Evolutionary conservation across 1,140 invertebrate genomes (phyloP).

Genomic region (Drosophila busckii): DNA sequence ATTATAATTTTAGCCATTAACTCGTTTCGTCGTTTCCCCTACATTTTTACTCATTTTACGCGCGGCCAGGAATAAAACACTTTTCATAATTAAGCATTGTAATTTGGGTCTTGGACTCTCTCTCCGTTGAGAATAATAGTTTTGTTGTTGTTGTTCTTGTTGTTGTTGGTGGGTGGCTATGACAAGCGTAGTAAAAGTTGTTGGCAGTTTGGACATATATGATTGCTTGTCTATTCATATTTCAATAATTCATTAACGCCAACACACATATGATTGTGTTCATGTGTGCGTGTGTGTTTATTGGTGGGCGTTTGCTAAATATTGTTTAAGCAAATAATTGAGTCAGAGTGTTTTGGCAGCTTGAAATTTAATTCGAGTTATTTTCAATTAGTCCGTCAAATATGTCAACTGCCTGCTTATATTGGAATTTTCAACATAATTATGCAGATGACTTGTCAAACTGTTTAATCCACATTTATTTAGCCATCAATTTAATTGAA

Average conservation of each 20-base stretch:
- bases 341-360: constrained; percentile 20
- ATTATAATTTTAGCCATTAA: constrained; percentile 72
- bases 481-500: constrained; percentile 53
- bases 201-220: constrained; percentile 49
- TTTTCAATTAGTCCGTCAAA: constrained; percentile 64
- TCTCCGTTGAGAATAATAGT: too few species aligned
- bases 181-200: constrained; percentile 18
- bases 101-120: constrained; percentile 72
- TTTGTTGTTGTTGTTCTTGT: constrained; percentile 23
- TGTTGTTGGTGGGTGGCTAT: constrained; percentile 11
- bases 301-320: not conserved
- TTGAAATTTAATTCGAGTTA: constrained; percentile 38
- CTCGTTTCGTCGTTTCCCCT: constrained; percentile 46
- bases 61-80: constrained; percentile 47
- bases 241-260: constrained; percentile 46
- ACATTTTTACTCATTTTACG: constrained; percentile 33
- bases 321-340: constrained; percentile 19
- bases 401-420: constrained; percentile 38
- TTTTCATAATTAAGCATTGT: constrained; percentile 72
- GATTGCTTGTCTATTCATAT: constrained; percentile 53
- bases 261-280: constrained; percentile 22
- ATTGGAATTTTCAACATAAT: constrained; percentile 59
- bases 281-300: not conserved
- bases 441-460: constrained; percentile 55
- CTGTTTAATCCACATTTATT: constrained; percentile 50